Evolutionary conservation across 2,888 invertebrate genomes (phyloP), one percentile per base, ranked within the genome.

Genomic region (Chloroclystis v-ata): DNA sequence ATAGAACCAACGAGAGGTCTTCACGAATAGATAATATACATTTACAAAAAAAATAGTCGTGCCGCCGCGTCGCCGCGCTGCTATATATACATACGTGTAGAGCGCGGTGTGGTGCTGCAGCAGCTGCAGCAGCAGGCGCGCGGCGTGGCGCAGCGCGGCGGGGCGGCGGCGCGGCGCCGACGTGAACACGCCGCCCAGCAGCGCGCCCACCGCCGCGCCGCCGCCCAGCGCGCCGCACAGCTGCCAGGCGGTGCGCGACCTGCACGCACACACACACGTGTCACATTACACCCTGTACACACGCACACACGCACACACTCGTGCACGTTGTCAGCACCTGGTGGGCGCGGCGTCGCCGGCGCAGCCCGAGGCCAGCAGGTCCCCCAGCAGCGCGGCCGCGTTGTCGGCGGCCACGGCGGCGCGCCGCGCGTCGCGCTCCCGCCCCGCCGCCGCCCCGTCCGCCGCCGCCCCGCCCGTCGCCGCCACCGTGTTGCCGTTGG

Each of bases 331-430:
- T n/a, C n/a, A 20, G 20, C 20, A 72, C 72, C 76, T 71, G 47
- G 67, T 65, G 45, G 62, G 42, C 54, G 66, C 62, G 9, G 65
- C 64, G 42, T 76, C 73, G 4, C 57, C 65, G 4, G 68, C 72
- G 52, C 75, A 78, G 1, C 76, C 78, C 13, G 57, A 70, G 20
- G 69, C 59, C 59, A 96, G 91, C 72, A 97, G 92, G 88, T 97
- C 96, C 86, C 94, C 94, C 67, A 97, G 90, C 79, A 97, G 91
- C 83, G 95, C 94, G 64, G 96, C 92, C 67, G 95, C 95, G 89
- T 97, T 97, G 68, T 91, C 91, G 73, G 97, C 95, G 67, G 94
- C 92, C 66, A 94, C 94, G 64, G 91, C 89, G 67, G 93, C 92
- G 60, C 91, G 82, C 58, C 91, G 89, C 49, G 16, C 16, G 35